Base-by-base conservation (phyloP, 2,797 vertebrate species). In the Threskiornis aethiopicus region DNA sequence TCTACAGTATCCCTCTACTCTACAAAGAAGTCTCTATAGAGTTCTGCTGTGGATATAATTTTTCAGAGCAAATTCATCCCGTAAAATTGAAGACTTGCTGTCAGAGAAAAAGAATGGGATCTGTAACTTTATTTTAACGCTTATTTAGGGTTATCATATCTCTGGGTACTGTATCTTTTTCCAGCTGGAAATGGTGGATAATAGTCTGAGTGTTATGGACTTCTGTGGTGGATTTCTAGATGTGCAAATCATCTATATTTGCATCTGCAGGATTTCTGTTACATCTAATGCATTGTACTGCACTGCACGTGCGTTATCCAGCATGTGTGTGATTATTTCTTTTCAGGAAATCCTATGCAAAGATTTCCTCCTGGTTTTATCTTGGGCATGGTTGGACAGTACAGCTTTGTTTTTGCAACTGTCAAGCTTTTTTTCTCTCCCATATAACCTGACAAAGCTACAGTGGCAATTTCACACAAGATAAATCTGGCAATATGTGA, bases 401-500 rank as follows among this genome's bases (percentile, higher is more conserved):
- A 20, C 7, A 89, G 33, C 21, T 64, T 78, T 72, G 41, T 17
- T 96, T 88, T 93, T 64, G 46, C 17, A 67, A 4, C 55, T 69
- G 59, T 83, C 88, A 47, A 2, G 39, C 41, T 90, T 91, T 94
- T 39, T 86, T 76, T 64, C 17, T 78, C 24, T 64, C 54, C 28
- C 6, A 3, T 47, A 13, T 59, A 67, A 49, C 33, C n/a, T 72
- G 25, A 70, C 47, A 73, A 31, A 59, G 2, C n/a, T 61, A 37
- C 11, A n/a, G 80, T 77, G 49, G 16, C 58, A 95, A 37, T 89
- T 90, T 85, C 79, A 94, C 28, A 41, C 28, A 84, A 90, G 90
- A 94, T 69, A 96, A 95, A 90, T 95, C 66, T 67, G 52, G 44
- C 17, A 84, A 67, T 91, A 84, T 87, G 57, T 47, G 52, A 92